Base-by-base conservation (phyloP, 2,888 invertebrate species). In the Agrochola lota region DNA sequence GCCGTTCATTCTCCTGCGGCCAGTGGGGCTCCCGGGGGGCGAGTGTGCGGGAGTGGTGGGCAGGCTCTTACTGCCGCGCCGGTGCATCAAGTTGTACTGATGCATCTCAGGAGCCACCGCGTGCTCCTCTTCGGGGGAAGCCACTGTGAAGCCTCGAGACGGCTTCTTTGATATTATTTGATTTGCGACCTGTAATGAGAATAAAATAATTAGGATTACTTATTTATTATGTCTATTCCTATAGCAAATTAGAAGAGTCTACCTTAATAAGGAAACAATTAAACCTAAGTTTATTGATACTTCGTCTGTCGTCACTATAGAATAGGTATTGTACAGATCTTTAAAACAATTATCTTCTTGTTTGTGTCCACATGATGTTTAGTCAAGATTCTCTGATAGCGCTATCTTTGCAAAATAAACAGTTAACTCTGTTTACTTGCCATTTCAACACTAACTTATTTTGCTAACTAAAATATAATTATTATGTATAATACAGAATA, bases 31-130 rank as follows among this genome's bases (percentile, higher is more conserved):
- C 43, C 94, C 92, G 26, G 93, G 94, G 0, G 98, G 98, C 23
- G 98, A 97, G 76, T 97, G 95, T 6, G 97, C 92, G 0, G 98
- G 98, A 1, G 98, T 97, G 0, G 97, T 97, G 0, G 98, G 98
- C 81, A 98, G 94, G 35, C 98, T 98, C 94, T 97, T 97, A 92
- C 98, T 98, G 81, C 97, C 98, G 81, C 98, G 97, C 2, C 98
- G 95, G 75, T 94, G 90, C 81, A 88, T 81, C 86, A 93, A 87
- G 88, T 92, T 85, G 93, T 94, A 96, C 62, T 89, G 90, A 26
- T 90, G 88, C n/a, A 90, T 80, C 59, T 92, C 89, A 20, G 93
- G 91, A 35, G 92, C 89, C 0, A 89, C 89, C 35, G 90, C 90
- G 83, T 93, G 92, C 1, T 94, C 95, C 11, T 86, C 88, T 8